Conservation (phyloP, 2,888 invertebrate genomes). For the Anaspis maculata region DNA sequence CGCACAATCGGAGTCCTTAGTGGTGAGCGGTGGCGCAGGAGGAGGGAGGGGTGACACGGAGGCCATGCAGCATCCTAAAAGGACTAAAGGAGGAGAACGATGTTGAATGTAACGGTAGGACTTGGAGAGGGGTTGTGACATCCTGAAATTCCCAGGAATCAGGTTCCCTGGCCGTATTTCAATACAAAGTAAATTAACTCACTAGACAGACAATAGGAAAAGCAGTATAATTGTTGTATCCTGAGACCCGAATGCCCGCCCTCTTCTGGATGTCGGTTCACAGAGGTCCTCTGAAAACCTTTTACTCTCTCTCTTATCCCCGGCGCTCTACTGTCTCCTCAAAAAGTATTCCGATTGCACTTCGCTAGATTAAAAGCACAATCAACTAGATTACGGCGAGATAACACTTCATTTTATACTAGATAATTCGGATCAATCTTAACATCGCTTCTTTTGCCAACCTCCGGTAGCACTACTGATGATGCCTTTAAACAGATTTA, state of each 20-base stretch:
- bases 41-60: background rate
- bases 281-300: slow-evolving; percentile 13
- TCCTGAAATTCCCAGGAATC: slow-evolving; percentile 22
- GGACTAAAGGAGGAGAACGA: no score
- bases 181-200: slow-evolving; percentile 30
- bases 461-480: background rate
- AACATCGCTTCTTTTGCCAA: slow-evolving; percentile 1
- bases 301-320: no score
- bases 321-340: no score
- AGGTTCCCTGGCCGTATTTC: slow-evolving; percentile 25
- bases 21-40: no score
- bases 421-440: slow-evolving; percentile 15
- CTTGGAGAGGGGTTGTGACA: slow-evolving; percentile 16
- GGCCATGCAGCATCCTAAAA: slow-evolving; percentile 12
- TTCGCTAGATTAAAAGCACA: slow-evolving; percentile 16
- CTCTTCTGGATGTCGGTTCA: slow-evolving; percentile 6
- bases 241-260: slow-evolving; percentile 16
- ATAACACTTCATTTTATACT: slow-evolving; percentile 15
- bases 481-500: background rate
- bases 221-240: slow-evolving; percentile 24
- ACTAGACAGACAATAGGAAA: slow-evolving; percentile 23
- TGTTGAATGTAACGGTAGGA: no score
- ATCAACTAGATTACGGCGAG: slow-evolving; percentile 14
- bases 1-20: slow-evolving; percentile 14
- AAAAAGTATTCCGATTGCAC: slow-evolving; percentile 14